Evolutionary conservation across 2,797 vertebrate genomes (phyloP).

Genomic region (Columba guinea): DNA sequence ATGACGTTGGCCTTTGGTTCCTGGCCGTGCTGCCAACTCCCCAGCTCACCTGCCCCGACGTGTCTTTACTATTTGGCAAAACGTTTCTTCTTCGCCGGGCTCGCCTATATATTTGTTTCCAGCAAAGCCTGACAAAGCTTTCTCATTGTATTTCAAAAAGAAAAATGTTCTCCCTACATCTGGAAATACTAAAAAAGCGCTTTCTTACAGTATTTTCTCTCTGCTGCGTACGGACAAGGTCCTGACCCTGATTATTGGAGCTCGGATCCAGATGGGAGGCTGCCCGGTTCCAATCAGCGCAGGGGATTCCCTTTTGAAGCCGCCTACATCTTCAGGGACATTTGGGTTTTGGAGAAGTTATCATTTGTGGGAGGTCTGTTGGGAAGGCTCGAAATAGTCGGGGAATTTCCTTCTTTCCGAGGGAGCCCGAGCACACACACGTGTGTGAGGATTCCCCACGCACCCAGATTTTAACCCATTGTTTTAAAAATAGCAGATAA

Average conservation of each 20-base stretch:
- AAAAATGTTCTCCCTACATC: constrained; percentile 74
- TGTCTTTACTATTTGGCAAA: constrained; percentile 33
- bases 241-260: constrained; percentile 77
- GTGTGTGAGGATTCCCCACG: constrained; percentile 38
- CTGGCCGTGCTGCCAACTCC: neutral
- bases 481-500: neutral
- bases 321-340: constrained; percentile 63
- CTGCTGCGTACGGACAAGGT: constrained; percentile 76
- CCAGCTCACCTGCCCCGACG: constrained; percentile 48
- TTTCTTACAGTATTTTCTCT: constrained; percentile 76
- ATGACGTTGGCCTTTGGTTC: neutral
- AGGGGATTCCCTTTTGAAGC: constrained; percentile 76
- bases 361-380: constrained; percentile 76
- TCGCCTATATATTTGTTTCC: constrained; percentile 52
- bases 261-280: constrained; percentile 76
- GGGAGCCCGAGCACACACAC: fast-evolving
- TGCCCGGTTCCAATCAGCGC: constrained; percentile 71
- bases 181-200: constrained; percentile 79
- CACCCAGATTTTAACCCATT: fast-evolving
- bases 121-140: constrained; percentile 71
- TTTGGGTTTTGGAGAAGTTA: constrained; percentile 73
- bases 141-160: constrained; percentile 79
- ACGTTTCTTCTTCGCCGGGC: constrained; percentile 41
- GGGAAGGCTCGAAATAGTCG: constrained; percentile 64
- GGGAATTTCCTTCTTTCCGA: constrained; percentile 52